Percentiles rank a stretch among this genome's conserved stretches.
Conservation (phyloP, 2,113 vertebrate species). For the Pogonocichla stellata region DNA sequence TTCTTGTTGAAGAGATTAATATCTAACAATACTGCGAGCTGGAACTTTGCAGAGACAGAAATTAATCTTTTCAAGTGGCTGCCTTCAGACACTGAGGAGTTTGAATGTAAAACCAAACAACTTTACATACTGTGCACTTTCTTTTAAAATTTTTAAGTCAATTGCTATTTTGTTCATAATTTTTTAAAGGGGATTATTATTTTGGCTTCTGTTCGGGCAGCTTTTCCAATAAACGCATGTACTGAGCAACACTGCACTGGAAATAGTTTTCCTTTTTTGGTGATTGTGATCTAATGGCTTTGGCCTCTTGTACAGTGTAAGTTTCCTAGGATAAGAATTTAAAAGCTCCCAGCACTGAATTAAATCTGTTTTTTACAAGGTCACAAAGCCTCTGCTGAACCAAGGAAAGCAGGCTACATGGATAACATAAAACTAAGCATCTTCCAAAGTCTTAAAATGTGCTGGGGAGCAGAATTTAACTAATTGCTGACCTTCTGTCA, state of each 20-base stretch:
- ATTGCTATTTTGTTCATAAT: background rate
- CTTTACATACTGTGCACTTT: background rate
- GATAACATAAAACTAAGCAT: background rate
- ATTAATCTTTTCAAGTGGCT: background rate
- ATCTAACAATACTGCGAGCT: background rate
- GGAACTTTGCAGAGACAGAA: background rate
- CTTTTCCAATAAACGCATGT: background rate
- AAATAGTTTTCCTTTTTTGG: slow-evolving; percentile 12
- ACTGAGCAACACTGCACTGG: background rate
- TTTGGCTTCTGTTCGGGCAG: background rate
- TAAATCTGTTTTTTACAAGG: background rate
- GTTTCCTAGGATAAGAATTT: background rate
- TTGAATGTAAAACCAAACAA: background rate
- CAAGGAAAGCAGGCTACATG: background rate
- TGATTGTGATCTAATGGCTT: background rate
- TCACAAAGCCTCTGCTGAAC: background rate
- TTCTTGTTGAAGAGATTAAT: background rate
- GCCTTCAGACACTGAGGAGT: background rate
- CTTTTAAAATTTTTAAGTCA: background rate
- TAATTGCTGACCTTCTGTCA: background rate
- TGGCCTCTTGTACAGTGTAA: background rate
- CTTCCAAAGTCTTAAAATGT: background rate
- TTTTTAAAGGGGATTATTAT: background rate
- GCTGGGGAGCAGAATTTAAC: background rate
- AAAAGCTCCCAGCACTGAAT: background rate